These are phyloP conservation scores for Elaphurus davidianus DNA, from an alignment of 2,113 vertebrate species.

Conservation along the genomic window DNA sequence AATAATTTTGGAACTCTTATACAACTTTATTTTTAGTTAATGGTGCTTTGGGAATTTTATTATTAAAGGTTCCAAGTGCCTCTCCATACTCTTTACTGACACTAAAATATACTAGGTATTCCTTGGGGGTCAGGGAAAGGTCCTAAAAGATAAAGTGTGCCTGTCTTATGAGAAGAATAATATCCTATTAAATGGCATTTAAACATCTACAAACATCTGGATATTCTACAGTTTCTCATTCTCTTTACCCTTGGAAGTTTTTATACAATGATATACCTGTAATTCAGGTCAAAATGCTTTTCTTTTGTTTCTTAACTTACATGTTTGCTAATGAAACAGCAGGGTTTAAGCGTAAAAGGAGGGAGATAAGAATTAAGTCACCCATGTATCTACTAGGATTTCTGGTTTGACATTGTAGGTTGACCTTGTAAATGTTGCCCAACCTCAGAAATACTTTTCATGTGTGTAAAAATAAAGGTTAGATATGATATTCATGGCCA, in stretches of 20 bases:
- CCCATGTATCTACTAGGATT: not conserved
- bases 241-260: not conserved
- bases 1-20: not conserved
- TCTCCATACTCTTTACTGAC: not conserved
- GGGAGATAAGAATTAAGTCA: not conserved
- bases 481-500: not conserved
- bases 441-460: not conserved
- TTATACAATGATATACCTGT: not conserved
- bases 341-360: not conserved
- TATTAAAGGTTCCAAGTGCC: not conserved
- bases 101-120: not conserved
- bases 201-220: not conserved
- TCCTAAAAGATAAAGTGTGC: not conserved
- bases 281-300: not conserved
- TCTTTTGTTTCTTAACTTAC: not conserved
- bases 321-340: not conserved
- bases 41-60: not conserved
- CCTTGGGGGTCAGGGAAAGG: fast-evolving
- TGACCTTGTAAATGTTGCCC: not conserved
- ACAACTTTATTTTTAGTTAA: not conserved
- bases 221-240: not conserved
- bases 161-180: not conserved
- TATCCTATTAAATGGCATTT: not conserved
- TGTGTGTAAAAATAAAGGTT: not conserved
- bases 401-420: not conserved